Conservation (phyloP, 2,888 invertebrate species). For the Clanis bilineata region DNA sequence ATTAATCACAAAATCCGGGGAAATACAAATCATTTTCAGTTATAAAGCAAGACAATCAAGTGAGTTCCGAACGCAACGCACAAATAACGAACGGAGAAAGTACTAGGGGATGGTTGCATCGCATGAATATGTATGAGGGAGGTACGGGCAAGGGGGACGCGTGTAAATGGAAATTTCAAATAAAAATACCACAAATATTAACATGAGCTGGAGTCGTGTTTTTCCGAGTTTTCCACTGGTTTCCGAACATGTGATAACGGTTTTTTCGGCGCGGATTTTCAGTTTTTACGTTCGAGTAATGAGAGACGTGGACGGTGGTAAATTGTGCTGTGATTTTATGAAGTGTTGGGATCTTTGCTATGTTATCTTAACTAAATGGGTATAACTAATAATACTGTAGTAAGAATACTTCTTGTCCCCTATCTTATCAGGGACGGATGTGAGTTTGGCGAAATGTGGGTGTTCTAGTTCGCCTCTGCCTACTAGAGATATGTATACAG, state of each 20-base stretch:
- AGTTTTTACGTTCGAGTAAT: slow-evolving; percentile 33
- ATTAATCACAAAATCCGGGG: slow-evolving; percentile 6
- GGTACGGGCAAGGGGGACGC: slow-evolving; percentile 39
- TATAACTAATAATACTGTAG: no score
- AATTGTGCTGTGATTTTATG: background rate
- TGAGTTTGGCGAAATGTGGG: no score
- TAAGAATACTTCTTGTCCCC: no score
- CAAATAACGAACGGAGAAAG: slow-evolving; percentile 67
- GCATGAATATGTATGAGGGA: slow-evolving; percentile 84
- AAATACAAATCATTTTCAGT: slow-evolving; percentile 22
- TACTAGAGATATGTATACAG: no score
- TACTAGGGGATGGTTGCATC: slow-evolving; percentile 80
- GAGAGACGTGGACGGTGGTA: slow-evolving; percentile 28
- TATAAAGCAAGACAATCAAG: slow-evolving; percentile 50
- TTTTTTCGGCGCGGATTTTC: slow-evolving; percentile 47
- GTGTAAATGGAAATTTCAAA: slow-evolving; percentile 83
- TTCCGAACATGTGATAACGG: slow-evolving; percentile 66
- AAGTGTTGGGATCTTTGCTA: background rate
- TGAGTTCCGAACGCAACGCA: slow-evolving; percentile 56
- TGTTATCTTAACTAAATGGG: no score
- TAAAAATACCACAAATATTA: slow-evolving; percentile 82
- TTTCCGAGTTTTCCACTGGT: slow-evolving; percentile 54
- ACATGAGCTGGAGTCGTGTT: slow-evolving; percentile 80
- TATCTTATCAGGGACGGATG: no score
- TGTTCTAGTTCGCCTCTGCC: no score